Evolutionary conservation across 2,797 vertebrate species (phyloP).

Genomic region (Chaetodon trifasciatus): DNA sequence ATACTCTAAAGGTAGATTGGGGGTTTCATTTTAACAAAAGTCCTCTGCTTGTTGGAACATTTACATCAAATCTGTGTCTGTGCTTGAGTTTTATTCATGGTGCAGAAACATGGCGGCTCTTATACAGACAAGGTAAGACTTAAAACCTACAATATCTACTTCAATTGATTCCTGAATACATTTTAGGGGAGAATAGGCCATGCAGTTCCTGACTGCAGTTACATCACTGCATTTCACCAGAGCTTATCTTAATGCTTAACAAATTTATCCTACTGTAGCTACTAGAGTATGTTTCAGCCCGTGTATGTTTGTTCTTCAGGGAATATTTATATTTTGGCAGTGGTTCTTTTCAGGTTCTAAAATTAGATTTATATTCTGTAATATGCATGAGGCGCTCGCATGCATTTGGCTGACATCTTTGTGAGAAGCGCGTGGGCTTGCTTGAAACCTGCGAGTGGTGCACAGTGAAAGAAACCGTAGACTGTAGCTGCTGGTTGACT

Average conservation of each 20-base stretch:
- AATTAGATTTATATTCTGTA: not conserved
- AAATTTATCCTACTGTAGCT: not conserved
- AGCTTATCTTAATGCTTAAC: not conserved
- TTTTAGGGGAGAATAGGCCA: not conserved
- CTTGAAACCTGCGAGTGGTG: not conserved
- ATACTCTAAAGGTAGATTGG: not conserved
- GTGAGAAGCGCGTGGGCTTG: not conserved
- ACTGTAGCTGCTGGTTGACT: not conserved
- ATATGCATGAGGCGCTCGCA: conserved; percentile 8
- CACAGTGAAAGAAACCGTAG: not conserved
- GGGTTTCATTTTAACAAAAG: not conserved
- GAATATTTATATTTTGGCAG: not conserved
- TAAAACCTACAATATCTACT: too few relatives aligned
- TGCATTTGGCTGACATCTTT: not conserved
- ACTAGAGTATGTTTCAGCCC: not conserved
- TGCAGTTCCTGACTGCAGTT: not conserved
- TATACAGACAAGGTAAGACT: not conserved
- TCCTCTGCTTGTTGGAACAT: not conserved
- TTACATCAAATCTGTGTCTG: not conserved
- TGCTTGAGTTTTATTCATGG: not conserved
- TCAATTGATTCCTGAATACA: not conserved
- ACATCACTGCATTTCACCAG: not conserved
- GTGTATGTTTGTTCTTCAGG: not conserved
- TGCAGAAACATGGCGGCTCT: not conserved
- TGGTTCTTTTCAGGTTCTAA: not conserved